Evolutionary conservation across 2,797 vertebrate species (phyloP), one percentile per base, ranked within the genome.

Genomic region (Paguma larvata): DNA sequence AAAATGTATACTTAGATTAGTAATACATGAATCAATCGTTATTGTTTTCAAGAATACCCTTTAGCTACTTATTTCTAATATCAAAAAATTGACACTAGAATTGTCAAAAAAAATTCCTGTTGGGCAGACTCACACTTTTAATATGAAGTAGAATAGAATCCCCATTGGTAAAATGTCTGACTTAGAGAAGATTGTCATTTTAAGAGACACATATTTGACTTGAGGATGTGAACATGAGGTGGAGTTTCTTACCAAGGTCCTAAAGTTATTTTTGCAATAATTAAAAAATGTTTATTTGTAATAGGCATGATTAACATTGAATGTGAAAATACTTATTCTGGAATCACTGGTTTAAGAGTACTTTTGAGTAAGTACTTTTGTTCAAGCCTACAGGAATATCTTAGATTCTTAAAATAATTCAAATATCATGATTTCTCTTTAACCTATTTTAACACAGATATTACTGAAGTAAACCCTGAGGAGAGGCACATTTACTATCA

Each of bases 371-470:
- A 95, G 3, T 75, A 78, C 14, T 5, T 48, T 79, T 95, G 3
- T 8, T 91, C 41, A 91, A 70, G 21, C 15, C 68, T 75, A 63
- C 23, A 85, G 21, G 19, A 93, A 70, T 95, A 65, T 85, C 6
- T 93, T n/a, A 84, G 27, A 94, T 91, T 92, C 30, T 94, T 4
- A 95, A 91, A 91, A 78, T 92, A 93, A 95, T 68, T 85, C 7
- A 85, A 6, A 32, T 75, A 23, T n/a, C 21, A 82, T 1, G 0
- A 53, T 73, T 30, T 95, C 18, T 92, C 23, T 90, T 79, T 78
- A 83, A 80, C 38, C 7, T 80, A 27, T 65, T 85, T 94, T 92
- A 92, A 65, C 34, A 67, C 56, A 70, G 27, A 14, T 70, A 2
- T 90, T 53, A 72, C 44, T 91, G 14, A 72, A 94, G 5, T 46